Percentiles rank a stretch among this genome's conserved stretches.
Evolutionary conservation across 2,797 vertebrate species (phyloP).

Genomic region (Danionella dracula): DNA sequence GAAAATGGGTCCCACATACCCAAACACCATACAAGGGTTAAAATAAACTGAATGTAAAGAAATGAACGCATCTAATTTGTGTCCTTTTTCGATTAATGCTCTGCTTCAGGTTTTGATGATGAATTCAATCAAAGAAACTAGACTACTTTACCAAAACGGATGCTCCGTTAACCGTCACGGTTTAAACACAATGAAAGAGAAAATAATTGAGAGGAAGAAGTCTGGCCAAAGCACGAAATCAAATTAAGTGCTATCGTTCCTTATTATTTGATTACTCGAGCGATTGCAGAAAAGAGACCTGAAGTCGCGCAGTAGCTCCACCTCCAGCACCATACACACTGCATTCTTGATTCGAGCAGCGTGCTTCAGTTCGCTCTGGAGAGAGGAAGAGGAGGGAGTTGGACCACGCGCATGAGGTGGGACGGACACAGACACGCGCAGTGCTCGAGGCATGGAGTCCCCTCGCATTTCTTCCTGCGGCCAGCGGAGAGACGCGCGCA

Average conservation of each 20-base stretch:
- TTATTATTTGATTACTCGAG: conserved; percentile 13
- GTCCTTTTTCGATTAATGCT: too few species aligned
- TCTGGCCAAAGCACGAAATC: background rate
- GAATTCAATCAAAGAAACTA: too few species aligned
- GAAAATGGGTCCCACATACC: too few species aligned
- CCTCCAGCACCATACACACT: conserved; percentile 38
- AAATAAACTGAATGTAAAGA: too few species aligned
- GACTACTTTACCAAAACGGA: too few species aligned
- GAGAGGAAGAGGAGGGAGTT: conserved; percentile 10
- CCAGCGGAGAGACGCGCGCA: conserved; percentile 8
- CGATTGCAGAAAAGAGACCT: conserved; percentile 4
- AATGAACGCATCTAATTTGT: too few species aligned
- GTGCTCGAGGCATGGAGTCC: conserved; percentile 13
- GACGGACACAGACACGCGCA: background rate
- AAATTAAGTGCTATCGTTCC: conserved; percentile 2
- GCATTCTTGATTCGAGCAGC: conserved; percentile 33
- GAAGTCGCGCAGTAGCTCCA: conserved; percentile 14
- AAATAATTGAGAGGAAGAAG: background rate
- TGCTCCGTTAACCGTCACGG: too few species aligned
- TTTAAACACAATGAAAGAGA: too few species aligned
- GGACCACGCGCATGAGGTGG: conserved; percentile 3
- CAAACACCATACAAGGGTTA: too few species aligned
- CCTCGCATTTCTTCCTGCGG: conserved; percentile 6
- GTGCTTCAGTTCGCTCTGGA: conserved; percentile 16
- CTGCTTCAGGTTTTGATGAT: too few species aligned